These are phyloP conservation scores for Heliconius hortense DNA, from an alignment of 2,888 invertebrate genomes.

Conservation along the genomic window DNA sequence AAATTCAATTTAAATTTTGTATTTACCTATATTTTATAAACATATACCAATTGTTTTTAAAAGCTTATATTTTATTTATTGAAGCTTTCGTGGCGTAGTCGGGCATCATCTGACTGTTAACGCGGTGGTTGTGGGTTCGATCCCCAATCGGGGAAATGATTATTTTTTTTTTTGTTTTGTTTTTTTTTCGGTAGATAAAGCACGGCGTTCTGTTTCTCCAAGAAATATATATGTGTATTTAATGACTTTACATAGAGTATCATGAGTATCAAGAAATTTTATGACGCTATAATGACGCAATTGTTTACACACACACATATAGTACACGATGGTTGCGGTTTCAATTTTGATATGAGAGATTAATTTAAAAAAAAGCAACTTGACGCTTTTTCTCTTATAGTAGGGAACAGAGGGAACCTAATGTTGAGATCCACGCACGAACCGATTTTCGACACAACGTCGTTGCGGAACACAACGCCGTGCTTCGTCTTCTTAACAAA, in stretches of 20 bases:
- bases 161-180: too few relatives aligned
- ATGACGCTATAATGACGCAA: not conserved
- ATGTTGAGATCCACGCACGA: too few relatives aligned
- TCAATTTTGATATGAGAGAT: not conserved
- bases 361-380: not conserved
- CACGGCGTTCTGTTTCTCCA: too few relatives aligned
- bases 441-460: not conserved
- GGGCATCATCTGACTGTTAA: not conserved
- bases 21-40: not conserved
- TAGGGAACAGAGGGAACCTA: too few relatives aligned
- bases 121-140: not conserved
- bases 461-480: not conserved
- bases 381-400: too few relatives aligned
- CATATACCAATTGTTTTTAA: not conserved
- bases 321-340: not conserved
- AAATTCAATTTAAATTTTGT: conserved; percentile 1
- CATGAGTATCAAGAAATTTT: not conserved
- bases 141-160: too few relatives aligned
- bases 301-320: not conserved
- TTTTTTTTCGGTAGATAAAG: too few relatives aligned
- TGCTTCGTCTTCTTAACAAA: not conserved
- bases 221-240: not conserved
- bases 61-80: not conserved
- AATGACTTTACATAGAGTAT: not conserved
- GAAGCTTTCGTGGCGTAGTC: not conserved